Conservation (phyloP, 2,888 invertebrate genomes). For the Drosophila birchii region DNA sequence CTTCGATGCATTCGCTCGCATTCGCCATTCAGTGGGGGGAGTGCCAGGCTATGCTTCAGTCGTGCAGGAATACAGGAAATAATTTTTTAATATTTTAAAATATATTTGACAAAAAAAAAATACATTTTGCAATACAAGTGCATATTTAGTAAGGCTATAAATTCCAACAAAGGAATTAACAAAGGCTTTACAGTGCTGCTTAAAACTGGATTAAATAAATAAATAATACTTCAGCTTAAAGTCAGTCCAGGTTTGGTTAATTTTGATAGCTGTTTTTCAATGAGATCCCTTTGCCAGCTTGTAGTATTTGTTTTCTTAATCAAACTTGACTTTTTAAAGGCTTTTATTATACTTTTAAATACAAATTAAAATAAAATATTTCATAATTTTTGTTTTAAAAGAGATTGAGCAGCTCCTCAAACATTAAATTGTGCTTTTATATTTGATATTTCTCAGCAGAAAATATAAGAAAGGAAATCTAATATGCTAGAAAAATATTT, state of each 20-base stretch:
- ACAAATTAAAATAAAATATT: not conserved
- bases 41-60: not conserved
- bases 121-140: not conserved
- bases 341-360: not conserved
- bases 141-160: not conserved
- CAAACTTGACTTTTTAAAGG: not conserved
- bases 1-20: slow-evolving; percentile 29
- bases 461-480: no score
- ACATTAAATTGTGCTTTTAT: no score
- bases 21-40: slow-evolving; percentile 20
- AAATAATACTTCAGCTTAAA: not conserved
- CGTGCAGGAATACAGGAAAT: slow-evolving; percentile 1
- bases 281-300: no score
- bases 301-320: not conserved
- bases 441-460: no score
- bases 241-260: not conserved
- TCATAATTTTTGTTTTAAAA: no score
- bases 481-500: no score
- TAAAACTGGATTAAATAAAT: not conserved
- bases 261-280: no score
- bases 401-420: no score
- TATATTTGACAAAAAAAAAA: not conserved
- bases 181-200: not conserved
- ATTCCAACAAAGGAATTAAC: not conserved
- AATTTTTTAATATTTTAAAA: not conserved